phyloP scores from a whole-genome alignment of 2,797 vertebrate genomes.

The Hoplostethus atlanticus region DNA sequence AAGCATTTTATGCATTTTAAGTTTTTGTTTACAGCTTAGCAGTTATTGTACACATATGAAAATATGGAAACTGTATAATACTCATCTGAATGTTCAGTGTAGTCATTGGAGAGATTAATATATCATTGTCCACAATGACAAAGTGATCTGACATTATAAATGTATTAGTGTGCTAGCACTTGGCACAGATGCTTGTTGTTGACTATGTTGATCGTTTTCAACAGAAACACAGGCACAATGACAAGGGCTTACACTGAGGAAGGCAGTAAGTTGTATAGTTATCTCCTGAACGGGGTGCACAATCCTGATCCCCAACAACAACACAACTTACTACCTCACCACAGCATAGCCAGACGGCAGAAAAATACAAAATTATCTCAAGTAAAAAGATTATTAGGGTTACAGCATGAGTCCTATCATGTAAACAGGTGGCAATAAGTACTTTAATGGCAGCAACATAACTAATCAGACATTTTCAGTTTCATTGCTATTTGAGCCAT shows the following conservation, averaged over 20 bases:
- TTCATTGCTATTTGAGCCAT: not conserved
- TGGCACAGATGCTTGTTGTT: too few relatives aligned
- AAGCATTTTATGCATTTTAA: conserved; percentile 3
- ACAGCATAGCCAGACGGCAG: conserved; percentile 70
- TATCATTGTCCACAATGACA: not conserved
- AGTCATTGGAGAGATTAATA: not conserved
- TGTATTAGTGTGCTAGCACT: not conserved
- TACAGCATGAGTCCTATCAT: not conserved
- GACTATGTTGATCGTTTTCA: not conserved
- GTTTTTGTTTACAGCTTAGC: not conserved
- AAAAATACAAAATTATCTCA: conserved; percentile 17
- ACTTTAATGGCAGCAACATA: not conserved
- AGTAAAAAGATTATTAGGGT: not conserved
- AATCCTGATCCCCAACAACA: conserved; percentile 94
- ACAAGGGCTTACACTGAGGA: conserved; percentile 79
- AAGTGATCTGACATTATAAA: not conserved
- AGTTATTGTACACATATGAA: not conserved
- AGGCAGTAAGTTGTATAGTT: conserved; percentile 99
- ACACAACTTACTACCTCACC: conserved; percentile 99
- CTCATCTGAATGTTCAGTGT: not conserved
- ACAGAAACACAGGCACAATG: conserved; percentile 23
- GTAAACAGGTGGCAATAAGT: not conserved
- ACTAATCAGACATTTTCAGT: not conserved
- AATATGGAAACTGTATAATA: not conserved
- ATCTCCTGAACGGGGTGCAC: conserved; percentile 91